Percentiles rank a stretch among this genome's conserved stretches.
Conservation (phyloP, 2,888 invertebrate species). For the Lochmaea capreae region DNA sequence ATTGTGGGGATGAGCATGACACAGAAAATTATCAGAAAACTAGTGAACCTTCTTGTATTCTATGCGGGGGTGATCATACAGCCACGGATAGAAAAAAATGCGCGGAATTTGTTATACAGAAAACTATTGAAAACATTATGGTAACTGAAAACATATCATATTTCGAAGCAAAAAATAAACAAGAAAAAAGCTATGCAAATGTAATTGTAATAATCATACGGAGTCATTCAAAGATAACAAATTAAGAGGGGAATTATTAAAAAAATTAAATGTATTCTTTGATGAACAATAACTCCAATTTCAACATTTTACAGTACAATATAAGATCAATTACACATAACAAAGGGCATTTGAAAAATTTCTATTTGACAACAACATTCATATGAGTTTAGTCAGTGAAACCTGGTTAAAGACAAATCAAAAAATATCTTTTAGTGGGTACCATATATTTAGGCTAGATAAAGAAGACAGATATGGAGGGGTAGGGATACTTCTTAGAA, state of each 20-base stretch:
- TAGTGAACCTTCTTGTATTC: neutral
- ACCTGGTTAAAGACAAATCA: no score
- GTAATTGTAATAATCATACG: slow-evolving; percentile 9
- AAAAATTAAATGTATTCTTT: slow-evolving; percentile 3
- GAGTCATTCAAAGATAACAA: neutral
- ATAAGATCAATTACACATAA: slow-evolving; percentile 12
- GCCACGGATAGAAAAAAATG: neutral
- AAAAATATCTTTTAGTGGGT: no score
- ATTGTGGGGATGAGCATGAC: neutral
- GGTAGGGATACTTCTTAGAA: no score
- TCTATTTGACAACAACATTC: no score
- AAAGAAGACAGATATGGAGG: no score
- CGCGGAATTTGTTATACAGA: neutral
- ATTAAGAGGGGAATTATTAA: neutral
- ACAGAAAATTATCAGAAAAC: no score
- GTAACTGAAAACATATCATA: slow-evolving; percentile 15
- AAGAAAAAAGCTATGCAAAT: neutral
- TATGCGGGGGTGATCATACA: neutral
- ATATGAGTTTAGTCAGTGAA: no score
- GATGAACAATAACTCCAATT: neutral
- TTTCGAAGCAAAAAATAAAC: slow-evolving; percentile 10
- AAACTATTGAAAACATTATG: neutral
- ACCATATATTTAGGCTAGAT: no score
- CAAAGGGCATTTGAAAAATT: neutral
- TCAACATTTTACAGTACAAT: slow-evolving; percentile 9